Conservation (phyloP, 2,888 invertebrate species). For the Molorchus minor region DNA sequence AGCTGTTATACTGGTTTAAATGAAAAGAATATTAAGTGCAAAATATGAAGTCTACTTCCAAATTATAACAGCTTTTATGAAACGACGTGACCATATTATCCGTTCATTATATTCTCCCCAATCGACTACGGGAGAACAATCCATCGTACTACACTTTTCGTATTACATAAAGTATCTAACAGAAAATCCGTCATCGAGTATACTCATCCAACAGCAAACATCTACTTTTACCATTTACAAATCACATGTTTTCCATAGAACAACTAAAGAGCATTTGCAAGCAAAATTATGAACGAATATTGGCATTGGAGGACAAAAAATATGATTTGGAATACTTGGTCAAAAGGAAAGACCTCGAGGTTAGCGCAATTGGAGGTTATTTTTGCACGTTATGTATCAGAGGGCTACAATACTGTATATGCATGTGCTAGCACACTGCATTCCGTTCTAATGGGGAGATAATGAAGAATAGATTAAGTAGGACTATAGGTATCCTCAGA, state of each 20-base stretch:
- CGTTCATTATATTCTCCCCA: constrained; percentile 5
- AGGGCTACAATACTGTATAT: constrained; percentile 18
- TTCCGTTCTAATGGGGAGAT: constrained; percentile 4
- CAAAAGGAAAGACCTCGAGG: constrained; percentile 98
- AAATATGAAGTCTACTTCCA: too few species aligned
- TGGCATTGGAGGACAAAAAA: constrained; percentile 90
- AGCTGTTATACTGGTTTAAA: constrained; percentile 9
- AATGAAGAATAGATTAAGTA: constrained; percentile 5
- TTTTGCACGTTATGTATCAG: constrained; percentile 23
- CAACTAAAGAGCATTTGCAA: constrained; percentile 78
- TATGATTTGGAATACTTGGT: constrained; percentile 99
- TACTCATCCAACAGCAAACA: background rate
- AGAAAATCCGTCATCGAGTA: background rate
- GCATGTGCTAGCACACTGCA: constrained; percentile 24
- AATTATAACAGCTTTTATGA: constrained; percentile 17
- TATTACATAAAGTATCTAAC: background rate
- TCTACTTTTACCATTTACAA: background rate
- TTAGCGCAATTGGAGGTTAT: constrained; percentile 65
- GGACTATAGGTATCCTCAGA: too few species aligned
- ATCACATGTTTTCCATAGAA: constrained; percentile 65
- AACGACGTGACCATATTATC: background rate
- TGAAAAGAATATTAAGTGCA: too few species aligned
- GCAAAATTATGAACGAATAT: constrained; percentile 90
- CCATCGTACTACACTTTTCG: background rate
- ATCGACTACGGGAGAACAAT: constrained; percentile 1